Evolutionary conservation across 2,113 vertebrate genomes (phyloP).

Genomic region (Turnix velox): DNA sequence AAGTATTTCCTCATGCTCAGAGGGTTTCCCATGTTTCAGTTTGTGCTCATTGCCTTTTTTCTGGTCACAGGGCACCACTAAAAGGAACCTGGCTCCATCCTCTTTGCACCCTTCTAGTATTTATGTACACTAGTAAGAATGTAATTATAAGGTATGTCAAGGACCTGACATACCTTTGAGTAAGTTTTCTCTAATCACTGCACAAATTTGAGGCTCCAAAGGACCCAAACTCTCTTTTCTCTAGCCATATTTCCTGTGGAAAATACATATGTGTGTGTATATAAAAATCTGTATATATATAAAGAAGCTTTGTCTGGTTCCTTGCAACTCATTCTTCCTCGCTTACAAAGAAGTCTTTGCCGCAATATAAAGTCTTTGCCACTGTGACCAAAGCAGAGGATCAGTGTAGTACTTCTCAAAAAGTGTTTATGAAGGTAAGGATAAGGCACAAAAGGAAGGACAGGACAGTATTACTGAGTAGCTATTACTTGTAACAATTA

Average conservation of each 20-base stretch:
- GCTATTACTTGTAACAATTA: background rate
- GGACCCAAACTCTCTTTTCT: background rate
- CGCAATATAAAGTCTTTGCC: background rate
- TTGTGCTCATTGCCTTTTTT: background rate
- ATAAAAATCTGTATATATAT: background rate
- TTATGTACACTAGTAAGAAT: background rate
- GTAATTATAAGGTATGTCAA: background rate
- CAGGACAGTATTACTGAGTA: background rate
- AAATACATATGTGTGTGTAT: background rate
- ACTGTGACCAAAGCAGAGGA: background rate
- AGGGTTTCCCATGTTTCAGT: background rate
- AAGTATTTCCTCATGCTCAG: background rate
- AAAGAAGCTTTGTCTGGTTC: background rate
- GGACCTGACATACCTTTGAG: background rate
- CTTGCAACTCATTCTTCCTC: background rate
- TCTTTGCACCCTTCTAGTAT: background rate
- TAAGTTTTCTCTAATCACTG: background rate
- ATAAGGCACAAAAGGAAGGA: background rate
- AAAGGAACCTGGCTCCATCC: background rate
- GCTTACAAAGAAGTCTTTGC: background rate
- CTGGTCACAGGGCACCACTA: accelerated
- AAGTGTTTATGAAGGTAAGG: background rate
- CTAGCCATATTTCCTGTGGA: background rate
- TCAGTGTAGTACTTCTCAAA: background rate
- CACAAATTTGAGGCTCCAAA: background rate